Evolutionary conservation across 2,888 invertebrate genomes (phyloP), one percentile per base, ranked within the genome.

Genomic region (Heliconius aoede): DNA sequence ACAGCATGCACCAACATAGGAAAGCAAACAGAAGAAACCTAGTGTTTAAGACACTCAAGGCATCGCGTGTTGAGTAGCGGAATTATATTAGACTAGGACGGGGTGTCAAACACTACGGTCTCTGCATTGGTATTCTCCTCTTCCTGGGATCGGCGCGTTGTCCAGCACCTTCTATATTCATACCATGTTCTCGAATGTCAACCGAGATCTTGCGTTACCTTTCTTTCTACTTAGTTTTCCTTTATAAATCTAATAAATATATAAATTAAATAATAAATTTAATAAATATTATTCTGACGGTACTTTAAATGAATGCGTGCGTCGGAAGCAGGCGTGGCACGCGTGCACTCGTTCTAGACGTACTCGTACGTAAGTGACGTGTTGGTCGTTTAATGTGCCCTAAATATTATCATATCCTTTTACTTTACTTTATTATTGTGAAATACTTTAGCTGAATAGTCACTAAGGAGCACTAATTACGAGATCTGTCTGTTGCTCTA

Each of bases 321-420:
- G 87, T 86, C 87, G 86, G 87, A 86, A 83, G 87, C 85, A 83
- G 82, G 85, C 64, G 75, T 62, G 71, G 79, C 81, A 77, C 83
- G 89, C 89, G 88, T 87, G 85, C 83, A 83, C 86, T 86, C 55
- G 69, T 55, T 69, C 30, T 69, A 55, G 69, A 69, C 55, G 32
- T 69, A 67, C 30, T n/a, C 1, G 30, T 62, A 67, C 51, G 55
- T 69, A 24, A 24, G n/a, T 65, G 24, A 65, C 65, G 36, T 65
- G 86, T 88, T 88, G 88, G 87, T 83, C 80, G 85, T 82, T 84
- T 72, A 61, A 61, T 72, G 60, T 40, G 72, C 40, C 72, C 72
- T 72, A 61, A 72, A 72, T 72, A 72, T 61, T 72, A 72, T 72
- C 58, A 61, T 72, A 69, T 69, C 69, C 69, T 69, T 69, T 69